Evolutionary conservation across 1,140 invertebrate species (phyloP).

Genomic region (Drosophila fuyamai): DNA sequence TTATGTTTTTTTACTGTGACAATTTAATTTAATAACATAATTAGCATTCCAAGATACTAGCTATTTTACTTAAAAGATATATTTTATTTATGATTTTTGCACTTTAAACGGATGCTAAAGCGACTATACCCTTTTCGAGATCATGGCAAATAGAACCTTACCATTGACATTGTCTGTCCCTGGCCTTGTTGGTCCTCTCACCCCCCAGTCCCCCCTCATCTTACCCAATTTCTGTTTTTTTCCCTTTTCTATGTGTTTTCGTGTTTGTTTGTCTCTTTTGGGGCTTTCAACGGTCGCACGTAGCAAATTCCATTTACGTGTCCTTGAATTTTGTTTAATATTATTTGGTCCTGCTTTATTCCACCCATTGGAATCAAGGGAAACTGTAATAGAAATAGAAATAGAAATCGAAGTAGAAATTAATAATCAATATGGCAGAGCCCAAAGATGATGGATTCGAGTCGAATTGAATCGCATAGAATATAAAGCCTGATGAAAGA

Average conservation of each 20-base stretch:
- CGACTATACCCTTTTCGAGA: neutral
- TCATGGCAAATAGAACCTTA: neutral
- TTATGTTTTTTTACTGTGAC: neutral
- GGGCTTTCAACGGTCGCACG: slow-evolving; percentile 26
- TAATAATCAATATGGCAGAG: slow-evolving; percentile 62
- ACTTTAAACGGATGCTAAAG: neutral
- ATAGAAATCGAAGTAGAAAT: slow-evolving; percentile 32
- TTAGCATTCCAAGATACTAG: too few species aligned
- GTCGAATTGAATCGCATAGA: neutral
- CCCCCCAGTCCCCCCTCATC: neutral
- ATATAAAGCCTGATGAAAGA: slow-evolving; percentile 15
- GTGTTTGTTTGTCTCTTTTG: slow-evolving; percentile 31
- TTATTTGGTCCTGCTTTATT: slow-evolving; percentile 22
- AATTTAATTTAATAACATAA: too few species aligned
- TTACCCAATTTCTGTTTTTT: slow-evolving; percentile 5
- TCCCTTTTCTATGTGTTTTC: slow-evolving; percentile 13
- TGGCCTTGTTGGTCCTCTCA: neutral
- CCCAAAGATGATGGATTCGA: slow-evolving; percentile 11
- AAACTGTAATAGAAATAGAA: slow-evolving; percentile 29
- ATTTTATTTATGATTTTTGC: neutral
- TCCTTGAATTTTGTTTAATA: slow-evolving; percentile 51
- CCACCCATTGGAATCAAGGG: neutral
- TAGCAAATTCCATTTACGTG: slow-evolving; percentile 58
- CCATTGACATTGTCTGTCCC: slow-evolving; percentile 42
- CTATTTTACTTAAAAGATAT: too few species aligned